These are phyloP conservation scores for Dipus sagitta DNA, from an alignment of 2,797 vertebrate genomes.

Conservation along the genomic window DNA sequence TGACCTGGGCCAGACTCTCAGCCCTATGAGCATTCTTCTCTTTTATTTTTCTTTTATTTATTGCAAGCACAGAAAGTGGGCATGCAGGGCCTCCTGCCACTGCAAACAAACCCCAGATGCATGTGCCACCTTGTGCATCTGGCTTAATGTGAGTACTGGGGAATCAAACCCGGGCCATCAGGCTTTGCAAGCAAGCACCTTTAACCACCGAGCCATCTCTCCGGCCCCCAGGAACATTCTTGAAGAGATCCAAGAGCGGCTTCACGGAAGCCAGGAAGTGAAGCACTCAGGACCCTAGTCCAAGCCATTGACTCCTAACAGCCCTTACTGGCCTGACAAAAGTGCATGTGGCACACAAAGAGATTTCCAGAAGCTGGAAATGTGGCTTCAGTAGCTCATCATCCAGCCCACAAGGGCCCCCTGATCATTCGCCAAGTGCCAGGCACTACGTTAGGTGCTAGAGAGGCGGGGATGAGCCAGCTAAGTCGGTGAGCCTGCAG, in stretches of 20 bases:
- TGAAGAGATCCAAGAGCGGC: not conserved
- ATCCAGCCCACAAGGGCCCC: not conserved
- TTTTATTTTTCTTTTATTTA: too few relatives aligned
- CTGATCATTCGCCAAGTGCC: not conserved
- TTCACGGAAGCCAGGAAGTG: not conserved
- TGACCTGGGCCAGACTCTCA: not conserved
- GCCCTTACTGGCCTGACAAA: not conserved
- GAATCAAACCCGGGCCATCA: too few relatives aligned
- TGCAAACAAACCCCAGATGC: too few relatives aligned
- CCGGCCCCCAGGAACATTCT: not conserved
- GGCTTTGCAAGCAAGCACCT: too few relatives aligned
- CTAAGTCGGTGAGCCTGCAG: fast-evolving
- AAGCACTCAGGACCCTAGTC: not conserved
- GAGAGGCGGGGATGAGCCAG: not conserved
- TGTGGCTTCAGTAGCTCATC: not conserved
- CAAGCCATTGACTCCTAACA: not conserved
- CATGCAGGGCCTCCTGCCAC: too few relatives aligned
- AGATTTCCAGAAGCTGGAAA: not conserved
- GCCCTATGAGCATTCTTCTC: not conserved
- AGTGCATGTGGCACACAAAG: not conserved
- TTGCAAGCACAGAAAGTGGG: too few relatives aligned
- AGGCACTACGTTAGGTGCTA: not conserved
- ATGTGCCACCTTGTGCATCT: too few relatives aligned
- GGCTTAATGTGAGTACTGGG: too few relatives aligned
- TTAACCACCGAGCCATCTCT: too few relatives aligned